Conservation (phyloP, 1,140 invertebrate species). For the Ips nitidus region DNA sequence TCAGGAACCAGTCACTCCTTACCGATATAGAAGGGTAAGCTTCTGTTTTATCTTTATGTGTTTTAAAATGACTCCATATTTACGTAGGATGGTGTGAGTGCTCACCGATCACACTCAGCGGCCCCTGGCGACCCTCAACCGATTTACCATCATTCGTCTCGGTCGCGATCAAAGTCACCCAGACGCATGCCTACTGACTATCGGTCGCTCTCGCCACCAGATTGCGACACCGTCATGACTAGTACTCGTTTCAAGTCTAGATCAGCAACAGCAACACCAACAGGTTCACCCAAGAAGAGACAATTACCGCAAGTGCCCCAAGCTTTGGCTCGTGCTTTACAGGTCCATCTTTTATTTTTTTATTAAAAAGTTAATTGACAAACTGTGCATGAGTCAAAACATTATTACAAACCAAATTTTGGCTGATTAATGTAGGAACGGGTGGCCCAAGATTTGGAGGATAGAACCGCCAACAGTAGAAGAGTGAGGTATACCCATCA, state of each 20-base stretch:
- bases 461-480: slow-evolving; percentile 50
- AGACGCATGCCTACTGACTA: slow-evolving; percentile 61
- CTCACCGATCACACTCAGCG: slow-evolving; percentile 68
- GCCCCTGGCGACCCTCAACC: slow-evolving; percentile 71
- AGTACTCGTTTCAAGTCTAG: slow-evolving; percentile 71
- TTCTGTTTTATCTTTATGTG: slow-evolving; percentile 4
- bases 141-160: slow-evolving; percentile 54
- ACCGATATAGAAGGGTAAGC: slow-evolving; percentile 41
- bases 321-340: slow-evolving; percentile 63
- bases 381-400: too few species aligned
- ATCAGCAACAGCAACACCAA: slow-evolving; percentile 89
- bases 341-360: slow-evolving; percentile 42
- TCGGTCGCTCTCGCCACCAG: slow-evolving; percentile 74
- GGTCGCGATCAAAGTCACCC: slow-evolving; percentile 66
- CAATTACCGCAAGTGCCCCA: slow-evolving; percentile 90
- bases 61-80: not conserved
- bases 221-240: slow-evolving; percentile 50
- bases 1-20: slow-evolving; percentile 42
- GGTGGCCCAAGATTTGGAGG: slow-evolving; percentile 77
- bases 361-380: not conserved
- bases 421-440: slow-evolving; percentile 54
- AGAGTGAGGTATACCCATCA: slow-evolving; percentile 52
- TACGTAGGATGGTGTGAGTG: slow-evolving; percentile 53
- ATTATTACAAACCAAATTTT: too few species aligned
- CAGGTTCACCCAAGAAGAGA: slow-evolving; percentile 92